A percentile compares a stretch with the other conserved stretches of the same genome.
phyloP scores from a whole-genome alignment of 2,113 vertebrate genomes.

The Antechinus flavipes region DNA sequence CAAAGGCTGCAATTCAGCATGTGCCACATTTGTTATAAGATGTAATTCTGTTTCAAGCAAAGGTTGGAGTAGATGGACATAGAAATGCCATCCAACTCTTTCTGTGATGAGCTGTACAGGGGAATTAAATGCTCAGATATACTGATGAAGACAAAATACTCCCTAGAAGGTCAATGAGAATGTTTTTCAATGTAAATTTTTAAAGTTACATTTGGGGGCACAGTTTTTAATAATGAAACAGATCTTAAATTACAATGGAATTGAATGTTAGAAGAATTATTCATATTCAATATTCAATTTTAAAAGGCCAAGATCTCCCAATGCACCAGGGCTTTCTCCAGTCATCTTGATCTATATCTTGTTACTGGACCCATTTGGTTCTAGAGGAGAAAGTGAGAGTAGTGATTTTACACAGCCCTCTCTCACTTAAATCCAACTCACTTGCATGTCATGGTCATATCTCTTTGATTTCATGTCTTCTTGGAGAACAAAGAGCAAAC shows the following conservation, averaged over 20 bases:
- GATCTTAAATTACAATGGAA: background rate
- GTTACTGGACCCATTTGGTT: too few species aligned
- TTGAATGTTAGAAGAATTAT: background rate
- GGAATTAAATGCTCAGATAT: background rate
- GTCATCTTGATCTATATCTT: too few species aligned
- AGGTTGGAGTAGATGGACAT: background rate
- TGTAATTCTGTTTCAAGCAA: background rate
- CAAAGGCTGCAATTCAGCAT: background rate
- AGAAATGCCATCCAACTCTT: background rate
- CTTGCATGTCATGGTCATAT: too few species aligned
- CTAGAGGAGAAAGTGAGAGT: too few species aligned
- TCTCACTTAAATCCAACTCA: too few species aligned
- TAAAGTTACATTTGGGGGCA: background rate
- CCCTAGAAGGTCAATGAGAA: background rate
- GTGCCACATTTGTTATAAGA: background rate
- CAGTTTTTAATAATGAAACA: background rate
- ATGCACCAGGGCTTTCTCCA: too few species aligned
- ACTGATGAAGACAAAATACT: background rate
- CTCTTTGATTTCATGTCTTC: too few species aligned
- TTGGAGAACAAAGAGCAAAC: too few species aligned
- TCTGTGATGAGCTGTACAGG: background rate
- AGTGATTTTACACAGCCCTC: too few species aligned
- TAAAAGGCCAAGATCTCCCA: too few species aligned
- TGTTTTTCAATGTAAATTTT: background rate
- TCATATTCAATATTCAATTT: background rate